These are phyloP conservation scores for Acanthurus tractus DNA, from an alignment of 2,797 vertebrate species.

Conservation along the genomic window DNA sequence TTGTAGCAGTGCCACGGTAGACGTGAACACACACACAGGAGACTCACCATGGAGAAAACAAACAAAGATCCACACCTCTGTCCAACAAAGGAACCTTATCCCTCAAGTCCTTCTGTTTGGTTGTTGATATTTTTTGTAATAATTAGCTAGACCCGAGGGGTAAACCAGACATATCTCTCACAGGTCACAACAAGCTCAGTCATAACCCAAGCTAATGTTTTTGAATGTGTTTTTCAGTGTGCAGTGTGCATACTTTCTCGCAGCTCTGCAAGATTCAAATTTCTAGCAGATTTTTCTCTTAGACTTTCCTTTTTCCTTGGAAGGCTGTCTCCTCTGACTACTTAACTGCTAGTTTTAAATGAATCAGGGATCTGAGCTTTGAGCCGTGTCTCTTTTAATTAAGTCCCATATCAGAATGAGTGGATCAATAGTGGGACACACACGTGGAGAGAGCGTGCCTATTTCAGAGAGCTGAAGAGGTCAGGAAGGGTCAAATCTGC, in stretches of 20 bases:
- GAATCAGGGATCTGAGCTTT: constrained; percentile 46
- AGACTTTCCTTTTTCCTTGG: background rate
- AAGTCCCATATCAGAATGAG: constrained; percentile 65
- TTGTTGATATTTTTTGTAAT: constrained; percentile 29
- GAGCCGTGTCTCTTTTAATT: constrained; percentile 71
- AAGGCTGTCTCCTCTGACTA: background rate
- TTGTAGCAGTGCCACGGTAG: constrained; percentile 56
- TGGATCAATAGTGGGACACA: constrained; percentile 72
- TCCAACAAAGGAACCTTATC: constrained; percentile 40
- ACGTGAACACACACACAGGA: constrained; percentile 51
- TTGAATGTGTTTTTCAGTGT: background rate
- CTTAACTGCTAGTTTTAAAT: constrained; percentile 56
- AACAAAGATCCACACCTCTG: constrained; percentile 57
- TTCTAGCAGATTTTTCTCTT: constrained; percentile 15
- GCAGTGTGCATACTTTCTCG: background rate
- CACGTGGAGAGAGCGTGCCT: constrained; percentile 29
- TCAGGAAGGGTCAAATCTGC: constrained; percentile 23
- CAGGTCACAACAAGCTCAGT: constrained; percentile 4
- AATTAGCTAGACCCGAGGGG: constrained; percentile 44
- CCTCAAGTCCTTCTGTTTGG: constrained; percentile 33
- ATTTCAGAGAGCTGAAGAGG: constrained; percentile 25
- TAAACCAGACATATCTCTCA: background rate
- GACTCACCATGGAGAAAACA: constrained; percentile 65
- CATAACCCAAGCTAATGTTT: background rate
- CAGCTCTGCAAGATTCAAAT: background rate